Percentiles rank a stretch among this genome's conserved stretches.
These are phyloP conservation scores for Remorina albescens DNA, from an alignment of 2,797 vertebrate species.

Conservation along the genomic window DNA sequence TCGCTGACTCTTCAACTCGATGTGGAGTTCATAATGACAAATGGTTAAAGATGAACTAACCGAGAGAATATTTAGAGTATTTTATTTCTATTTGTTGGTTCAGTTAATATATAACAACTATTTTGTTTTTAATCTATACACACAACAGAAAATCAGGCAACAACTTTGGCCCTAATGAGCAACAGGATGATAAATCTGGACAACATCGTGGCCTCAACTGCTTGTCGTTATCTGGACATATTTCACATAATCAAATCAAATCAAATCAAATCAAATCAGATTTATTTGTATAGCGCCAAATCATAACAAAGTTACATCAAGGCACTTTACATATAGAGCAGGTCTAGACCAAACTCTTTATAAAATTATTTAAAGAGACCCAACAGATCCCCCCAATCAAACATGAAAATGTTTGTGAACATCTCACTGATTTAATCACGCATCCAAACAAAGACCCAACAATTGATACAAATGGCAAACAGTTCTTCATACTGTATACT, in stretches of 20 bases:
- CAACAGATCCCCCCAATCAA: too few species aligned
- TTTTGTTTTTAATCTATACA: constrained; percentile 13
- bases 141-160: constrained; percentile 34
- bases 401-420: constrained; percentile 19
- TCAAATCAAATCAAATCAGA: too few species aligned
- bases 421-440: constrained; percentile 10
- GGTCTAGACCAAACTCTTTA: too few species aligned
- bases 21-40: constrained; percentile 25
- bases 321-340: too few species aligned
- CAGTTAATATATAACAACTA: constrained; percentile 15
- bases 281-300: too few species aligned
- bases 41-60: constrained; percentile 15
- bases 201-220: neutral
- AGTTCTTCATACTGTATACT: neutral
- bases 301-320: too few species aligned
- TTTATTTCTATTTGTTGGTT: constrained; percentile 3
- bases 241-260: too few species aligned
- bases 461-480: neutral
- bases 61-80: constrained; percentile 5
- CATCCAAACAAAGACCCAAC: neutral
- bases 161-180: constrained; percentile 9
- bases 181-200: constrained; percentile 13
- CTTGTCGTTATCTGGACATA: constrained; percentile 3
- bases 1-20: constrained; percentile 7
- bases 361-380: too few species aligned